These are phyloP conservation scores for Aulostomus chinensis DNA, from an alignment of 2,797 vertebrate species.

Conservation along the genomic window DNA sequence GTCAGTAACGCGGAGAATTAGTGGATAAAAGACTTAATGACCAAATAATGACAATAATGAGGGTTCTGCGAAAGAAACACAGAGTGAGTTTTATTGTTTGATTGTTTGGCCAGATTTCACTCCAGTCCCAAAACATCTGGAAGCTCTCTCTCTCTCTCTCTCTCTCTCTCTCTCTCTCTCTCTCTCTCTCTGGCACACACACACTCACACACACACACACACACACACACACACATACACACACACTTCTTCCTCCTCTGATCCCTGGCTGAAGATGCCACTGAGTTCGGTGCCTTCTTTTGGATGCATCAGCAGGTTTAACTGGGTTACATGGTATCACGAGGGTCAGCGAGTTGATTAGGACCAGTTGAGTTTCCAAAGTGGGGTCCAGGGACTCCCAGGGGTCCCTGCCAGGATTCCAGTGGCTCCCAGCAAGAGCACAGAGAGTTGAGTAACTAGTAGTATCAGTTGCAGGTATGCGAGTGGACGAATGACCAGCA, in stretches of 20 bases:
- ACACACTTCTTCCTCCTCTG: too few species aligned
- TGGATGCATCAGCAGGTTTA: constrained; percentile 4
- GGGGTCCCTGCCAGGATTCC: constrained; percentile 36
- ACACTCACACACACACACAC: too few species aligned
- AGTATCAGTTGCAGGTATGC: not conserved
- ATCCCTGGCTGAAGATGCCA: constrained; percentile 28
- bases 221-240: too few species aligned
- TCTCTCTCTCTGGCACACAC: too few species aligned
- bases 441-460: not conserved
- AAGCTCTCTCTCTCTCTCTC: constrained; percentile 53
- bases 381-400: constrained; percentile 45
- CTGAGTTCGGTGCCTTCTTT: not conserved
- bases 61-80: constrained; percentile 17
- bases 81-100: constrained; percentile 40
- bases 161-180: constrained; percentile 9
- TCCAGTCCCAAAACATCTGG: constrained; percentile 72
- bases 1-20: too few species aligned
- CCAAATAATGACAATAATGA: too few species aligned
- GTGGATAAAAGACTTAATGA: too few species aligned
- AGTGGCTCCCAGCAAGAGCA: constrained; percentile 12
- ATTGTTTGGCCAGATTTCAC: constrained; percentile 35
- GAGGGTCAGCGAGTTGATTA: constrained; percentile 36
- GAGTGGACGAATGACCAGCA: too few species aligned
- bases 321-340: constrained; percentile 8
- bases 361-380: constrained; percentile 28